Base-by-base conservation (phyloP, 2,113 vertebrate species). In the Brachyhypopomus occidentalis region DNA sequence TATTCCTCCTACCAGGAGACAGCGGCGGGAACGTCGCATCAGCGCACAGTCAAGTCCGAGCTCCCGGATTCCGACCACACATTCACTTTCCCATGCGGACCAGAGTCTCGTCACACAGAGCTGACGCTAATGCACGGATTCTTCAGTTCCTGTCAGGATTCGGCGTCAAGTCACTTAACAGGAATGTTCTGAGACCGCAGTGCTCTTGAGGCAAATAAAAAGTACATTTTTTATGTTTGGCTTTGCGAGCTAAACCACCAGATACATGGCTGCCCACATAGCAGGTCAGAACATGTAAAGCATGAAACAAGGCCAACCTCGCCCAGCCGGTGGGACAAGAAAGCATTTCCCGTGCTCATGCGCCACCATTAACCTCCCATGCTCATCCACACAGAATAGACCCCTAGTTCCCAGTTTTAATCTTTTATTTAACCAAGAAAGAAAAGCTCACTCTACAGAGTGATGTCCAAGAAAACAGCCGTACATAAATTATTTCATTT, bases 1-100 rank as follows among this genome's bases (percentile, higher is more conserved):
- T 75, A 77, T 73, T 77, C 78, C 78, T 80, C 63, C 62, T 70
- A 63, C 63, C 36, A 77, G 83, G 75, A 52, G 19, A 69, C 74
- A 71, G 73, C 71, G 22, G 58, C 25, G 27, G 25, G 60, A 84
- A 84, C 74, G 70, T 70, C 20, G 55, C 14, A 76, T 19, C 36
- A 77, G 75, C n/a, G 52, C 41, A 67, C 36, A 74, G 23, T 81
- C 64, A 27, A 2, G 25, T 30, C 48, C 76, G 34, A 59, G 73
- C 58, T 23, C 30, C 66, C 59, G 69, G 59, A 16, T 70, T 67
- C 63, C 66, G 63, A 25, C 62, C 62, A 66, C 41, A 45, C 73
- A 22, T 77, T 45, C 56, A 22, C 72, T 6, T 19, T 75, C 60
- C 36, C 56, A 62, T 17, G 27, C 36, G 71, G 3, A 36, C 38